Conservation (phyloP, 2,797 vertebrate species). For the Chiloscyllium punctatum region DNA sequence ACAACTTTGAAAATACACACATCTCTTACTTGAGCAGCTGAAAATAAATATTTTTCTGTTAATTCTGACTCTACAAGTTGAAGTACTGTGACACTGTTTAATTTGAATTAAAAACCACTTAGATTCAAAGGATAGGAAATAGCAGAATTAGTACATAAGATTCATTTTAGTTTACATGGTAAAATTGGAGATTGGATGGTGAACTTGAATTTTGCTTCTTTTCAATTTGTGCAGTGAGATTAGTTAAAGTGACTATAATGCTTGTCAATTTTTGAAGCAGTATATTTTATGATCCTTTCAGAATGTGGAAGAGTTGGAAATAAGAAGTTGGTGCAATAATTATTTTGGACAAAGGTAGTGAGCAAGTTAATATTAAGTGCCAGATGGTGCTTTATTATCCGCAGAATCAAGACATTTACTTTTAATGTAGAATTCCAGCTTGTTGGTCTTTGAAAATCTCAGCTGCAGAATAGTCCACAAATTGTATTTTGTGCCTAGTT, state of each 20-base stretch:
- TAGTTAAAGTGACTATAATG: neutral
- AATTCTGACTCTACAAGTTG: neutral
- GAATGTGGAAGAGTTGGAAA: neutral
- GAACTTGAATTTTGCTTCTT: neutral
- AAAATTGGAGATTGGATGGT: neutral
- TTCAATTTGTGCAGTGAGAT: neutral
- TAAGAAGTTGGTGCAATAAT: neutral
- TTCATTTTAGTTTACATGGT: neutral
- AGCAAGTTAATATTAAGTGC: neutral
- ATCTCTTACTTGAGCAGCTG: neutral
- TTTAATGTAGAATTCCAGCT: neutral
- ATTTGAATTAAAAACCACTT: neutral
- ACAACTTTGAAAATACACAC: neutral
- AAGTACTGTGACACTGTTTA: neutral
- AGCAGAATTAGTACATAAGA: neutral
- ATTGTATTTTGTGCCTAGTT: neutral
- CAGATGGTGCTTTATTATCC: neutral
- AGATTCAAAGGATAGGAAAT: neutral
- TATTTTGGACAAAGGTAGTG: neutral
- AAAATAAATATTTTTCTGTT: neutral
- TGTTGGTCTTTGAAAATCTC: neutral
- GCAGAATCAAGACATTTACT: neutral
- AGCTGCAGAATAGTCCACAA: neutral
- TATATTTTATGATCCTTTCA: neutral
- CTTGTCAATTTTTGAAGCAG: neutral